Percentiles rank a stretch among this genome's conserved stretches.
Evolutionary conservation across 2,888 invertebrate genomes (phyloP).

Genomic region (Cacoxenus indagator): DNA sequence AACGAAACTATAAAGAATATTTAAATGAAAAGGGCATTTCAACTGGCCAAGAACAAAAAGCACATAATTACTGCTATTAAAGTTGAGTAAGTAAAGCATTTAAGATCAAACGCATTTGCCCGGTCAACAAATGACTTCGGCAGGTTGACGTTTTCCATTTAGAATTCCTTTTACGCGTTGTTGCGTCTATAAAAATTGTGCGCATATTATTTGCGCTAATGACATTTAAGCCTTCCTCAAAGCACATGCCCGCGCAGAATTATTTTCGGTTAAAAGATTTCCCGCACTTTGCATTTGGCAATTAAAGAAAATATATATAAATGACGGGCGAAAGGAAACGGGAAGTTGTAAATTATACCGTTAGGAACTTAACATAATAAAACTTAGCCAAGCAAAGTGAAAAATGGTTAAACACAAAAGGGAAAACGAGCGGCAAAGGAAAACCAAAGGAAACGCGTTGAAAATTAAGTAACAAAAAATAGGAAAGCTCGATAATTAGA

Average conservation of each 20-base stretch:
- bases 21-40: constrained; percentile 6
- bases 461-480: neutral
- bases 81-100: neutral
- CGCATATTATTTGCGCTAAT: neutral
- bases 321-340: constrained; percentile 17
- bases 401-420: neutral
- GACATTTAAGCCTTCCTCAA: constrained; percentile 18
- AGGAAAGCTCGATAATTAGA: constrained; percentile 19
- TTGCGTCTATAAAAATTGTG: neutral
- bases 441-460: neutral
- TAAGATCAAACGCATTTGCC: constrained; percentile 16
- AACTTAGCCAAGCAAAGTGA: neutral
- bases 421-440: neutral
- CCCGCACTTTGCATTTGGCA: constrained; percentile 31
- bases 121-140: neutral
- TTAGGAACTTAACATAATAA: neutral
- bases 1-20: neutral
- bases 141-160: neutral
- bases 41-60: constrained; percentile 27
- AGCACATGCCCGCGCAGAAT: constrained; percentile 27
- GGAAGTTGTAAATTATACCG: constrained; percentile 43
- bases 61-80: constrained; percentile 23
- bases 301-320: constrained; percentile 1
- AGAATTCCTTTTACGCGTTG: neutral
- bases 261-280: constrained; percentile 29